Evolutionary conservation across 2,113 vertebrate genomes (phyloP), one percentile per base, ranked within the genome.

Genomic region (Phalacrocorax carbo): DNA sequence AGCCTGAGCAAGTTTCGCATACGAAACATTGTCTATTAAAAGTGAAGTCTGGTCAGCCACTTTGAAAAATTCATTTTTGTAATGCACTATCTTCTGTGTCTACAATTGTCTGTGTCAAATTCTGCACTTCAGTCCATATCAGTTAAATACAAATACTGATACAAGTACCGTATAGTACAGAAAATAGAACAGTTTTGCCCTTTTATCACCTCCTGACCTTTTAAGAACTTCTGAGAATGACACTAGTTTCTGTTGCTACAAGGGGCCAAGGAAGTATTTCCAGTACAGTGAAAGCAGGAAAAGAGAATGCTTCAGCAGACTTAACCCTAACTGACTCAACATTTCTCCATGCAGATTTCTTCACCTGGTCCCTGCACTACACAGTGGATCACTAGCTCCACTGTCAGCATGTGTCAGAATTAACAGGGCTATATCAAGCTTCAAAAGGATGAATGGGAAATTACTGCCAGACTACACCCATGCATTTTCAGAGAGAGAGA

Each of bases 361-460:
- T 60, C 21, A 27, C 57, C 55, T 42, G 48, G 42, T 15, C 48
- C 64, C 51, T 55, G n/a, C 34, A 4, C 34, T 42, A 21, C 4
- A 22, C 46, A n/a, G 34, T 9, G n/a, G n/a, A 15, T 38, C 54
- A 26, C 25, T 30, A 62, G 30, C n/a, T 86, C 51, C 88, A 4
- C 30, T 40, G 87, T 26, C 71, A 66, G 64, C 1, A 8, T 2
- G 2, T 22, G 46, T 7, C 82, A 65, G 61, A 61, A 54, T 36
- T 36, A 49, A 17, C 11, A 3, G 68, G 51, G 52, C 42, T 42
- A 22, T 13, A 10, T 3, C 2, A 11, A 73, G 55, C 0, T 0
- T 16, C 44, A 51, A 66, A 48, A 71, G 30, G 14, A 60, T 7
- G 42, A 65, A 30, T 0, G 0, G 40, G 9, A 38, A 55, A 48